A percentile compares a stretch with the other conserved stretches of the same genome.
Conservation (phyloP, 1,140 invertebrate genomes). For the Eumaeus atala region DNA sequence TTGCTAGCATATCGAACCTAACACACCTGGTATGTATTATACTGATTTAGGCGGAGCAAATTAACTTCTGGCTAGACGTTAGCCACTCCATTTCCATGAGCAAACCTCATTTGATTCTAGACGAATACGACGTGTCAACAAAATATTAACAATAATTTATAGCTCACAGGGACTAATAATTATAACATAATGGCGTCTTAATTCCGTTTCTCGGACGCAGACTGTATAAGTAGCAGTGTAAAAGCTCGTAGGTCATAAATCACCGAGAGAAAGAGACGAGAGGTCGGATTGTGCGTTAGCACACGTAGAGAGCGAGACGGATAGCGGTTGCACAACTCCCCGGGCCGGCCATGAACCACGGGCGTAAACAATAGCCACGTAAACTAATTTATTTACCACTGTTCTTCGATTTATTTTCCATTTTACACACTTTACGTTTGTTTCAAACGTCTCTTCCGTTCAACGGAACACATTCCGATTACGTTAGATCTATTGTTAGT, state of each 20-base stretch:
- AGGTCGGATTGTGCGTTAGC: neutral
- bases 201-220: conserved; percentile 37
- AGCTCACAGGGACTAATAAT: conserved; percentile 31
- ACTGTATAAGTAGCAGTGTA: conserved; percentile 39
- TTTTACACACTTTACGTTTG: conserved; percentile 13
- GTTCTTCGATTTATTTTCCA: conserved; percentile 18
- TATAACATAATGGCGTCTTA: conserved; percentile 45
- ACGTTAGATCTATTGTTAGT: neutral
- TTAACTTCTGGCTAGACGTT: no score
- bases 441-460: conserved; percentile 9
- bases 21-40: no score
- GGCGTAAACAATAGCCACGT: conserved; percentile 28
- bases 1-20: no score
- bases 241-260: conserved; percentile 41
- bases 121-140: neutral
- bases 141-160: conserved; percentile 16
- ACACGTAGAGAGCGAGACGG: conserved; percentile 22
- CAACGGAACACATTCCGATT: neutral
- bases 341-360: conserved; percentile 28
- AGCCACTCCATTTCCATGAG: no score
- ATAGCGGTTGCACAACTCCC: conserved; percentile 15
- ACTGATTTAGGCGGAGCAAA: no score
- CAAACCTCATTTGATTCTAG: neutral
- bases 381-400: conserved; percentile 27
- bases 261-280: conserved; percentile 33